phyloP scores from a whole-genome alignment of 2,797 vertebrate genomes.

The Apogon talboti region DNA sequence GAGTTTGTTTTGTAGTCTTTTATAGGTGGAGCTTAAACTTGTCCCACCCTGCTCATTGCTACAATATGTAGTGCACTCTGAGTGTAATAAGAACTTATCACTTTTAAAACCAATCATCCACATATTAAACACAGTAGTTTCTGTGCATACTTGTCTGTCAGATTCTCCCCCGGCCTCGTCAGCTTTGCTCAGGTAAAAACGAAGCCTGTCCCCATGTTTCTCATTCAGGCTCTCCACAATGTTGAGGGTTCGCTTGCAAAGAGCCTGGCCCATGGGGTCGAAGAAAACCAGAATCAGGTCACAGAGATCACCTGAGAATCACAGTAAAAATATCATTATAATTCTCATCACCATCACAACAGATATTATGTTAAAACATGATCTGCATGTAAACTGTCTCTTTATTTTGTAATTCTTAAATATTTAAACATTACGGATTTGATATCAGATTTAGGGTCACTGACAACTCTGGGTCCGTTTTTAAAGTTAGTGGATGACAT shows the following conservation, averaged over 20 bases:
- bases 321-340: conserved; percentile 3
- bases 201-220: conserved; percentile 85
- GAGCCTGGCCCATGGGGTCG: conserved; percentile 91
- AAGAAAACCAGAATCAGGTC: conserved; percentile 91
- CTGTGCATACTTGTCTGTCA: conserved; percentile 85
- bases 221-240: conserved; percentile 89
- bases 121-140: background rate
- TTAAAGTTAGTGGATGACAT: background rate
- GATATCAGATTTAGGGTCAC: too few relatives aligned
- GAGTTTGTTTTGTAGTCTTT: background rate
- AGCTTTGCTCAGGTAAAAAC: conserved; percentile 89
- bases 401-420: background rate
- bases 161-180: conserved; percentile 89
- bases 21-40: background rate
- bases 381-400: too few relatives aligned
- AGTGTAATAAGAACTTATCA: too few relatives aligned
- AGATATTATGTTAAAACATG: too few relatives aligned
- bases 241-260: conserved; percentile 90
- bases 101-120: too few relatives aligned
- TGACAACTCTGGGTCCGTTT: background rate
- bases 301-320: conserved; percentile 84
- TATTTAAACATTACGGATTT: too few relatives aligned
- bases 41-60: too few relatives aligned
- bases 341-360: background rate
- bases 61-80: too few relatives aligned